Conservation (phyloP, 2,888 invertebrate genomes). For the Pollenia labialis region DNA sequence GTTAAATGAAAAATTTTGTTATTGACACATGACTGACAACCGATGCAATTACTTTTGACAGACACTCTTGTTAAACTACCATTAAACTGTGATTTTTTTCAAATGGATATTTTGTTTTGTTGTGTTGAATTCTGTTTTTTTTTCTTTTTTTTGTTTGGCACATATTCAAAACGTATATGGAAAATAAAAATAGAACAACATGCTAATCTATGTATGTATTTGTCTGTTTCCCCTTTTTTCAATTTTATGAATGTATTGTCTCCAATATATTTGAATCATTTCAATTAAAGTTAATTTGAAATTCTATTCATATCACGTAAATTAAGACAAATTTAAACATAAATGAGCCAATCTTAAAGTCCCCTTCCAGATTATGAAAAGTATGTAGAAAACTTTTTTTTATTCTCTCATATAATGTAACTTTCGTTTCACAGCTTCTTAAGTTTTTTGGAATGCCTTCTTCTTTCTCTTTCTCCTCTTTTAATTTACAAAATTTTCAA, state of each 20-base stretch:
- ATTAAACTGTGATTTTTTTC: conserved; percentile 47
- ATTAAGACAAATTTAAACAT: conserved; percentile 24
- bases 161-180: neutral
- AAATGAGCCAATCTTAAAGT: too few relatives aligned
- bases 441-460: too few relatives aligned
- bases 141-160: neutral
- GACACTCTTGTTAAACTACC: conserved; percentile 51
- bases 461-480: too few relatives aligned
- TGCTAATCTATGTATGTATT: neutral
- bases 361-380: too few relatives aligned
- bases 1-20: conserved; percentile 39
- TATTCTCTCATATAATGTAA: too few relatives aligned
- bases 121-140: neutral
- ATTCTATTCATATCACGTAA: conserved; percentile 47
- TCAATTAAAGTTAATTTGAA: conserved; percentile 60
- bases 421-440: too few relatives aligned
- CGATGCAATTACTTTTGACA: conserved; percentile 61
- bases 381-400: too few relatives aligned
- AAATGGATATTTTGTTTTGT: conserved; percentile 17
- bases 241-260: neutral
- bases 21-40: conserved; percentile 69
- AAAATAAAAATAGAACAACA: neutral
- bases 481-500: too few relatives aligned
- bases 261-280: neutral
- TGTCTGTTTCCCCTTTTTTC: neutral